Conservation (phyloP, 2,888 invertebrate genomes). For the Tetranychus piercei region DNA sequence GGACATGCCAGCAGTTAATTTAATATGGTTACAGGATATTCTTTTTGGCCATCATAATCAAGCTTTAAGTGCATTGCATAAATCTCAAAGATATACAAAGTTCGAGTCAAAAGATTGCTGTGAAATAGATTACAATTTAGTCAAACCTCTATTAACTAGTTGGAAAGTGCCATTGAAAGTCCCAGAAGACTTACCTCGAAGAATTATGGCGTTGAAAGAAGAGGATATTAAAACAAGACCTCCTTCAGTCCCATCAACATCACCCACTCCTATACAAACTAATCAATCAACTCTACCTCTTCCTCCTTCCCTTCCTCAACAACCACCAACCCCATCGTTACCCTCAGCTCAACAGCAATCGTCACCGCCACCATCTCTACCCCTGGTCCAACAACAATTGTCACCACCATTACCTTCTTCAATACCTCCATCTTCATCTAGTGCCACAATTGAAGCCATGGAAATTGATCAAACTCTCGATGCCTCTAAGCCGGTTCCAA, state of each 20-base stretch:
- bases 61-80: slow-evolving; percentile 31
- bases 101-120: slow-evolving; percentile 60
- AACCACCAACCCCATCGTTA: background rate
- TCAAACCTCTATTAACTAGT: slow-evolving; percentile 74
- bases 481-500: background rate
- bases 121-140: slow-evolving; percentile 62
- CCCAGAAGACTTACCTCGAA: background rate
- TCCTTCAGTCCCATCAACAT: background rate
- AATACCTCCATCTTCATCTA: background rate
- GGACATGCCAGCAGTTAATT: slow-evolving; percentile 75
- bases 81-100: slow-evolving; percentile 60
- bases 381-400: background rate
- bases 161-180: slow-evolving; percentile 77
- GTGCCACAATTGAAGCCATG: background rate
- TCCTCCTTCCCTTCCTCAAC: background rate
- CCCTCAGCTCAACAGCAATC: background rate
- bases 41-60: slow-evolving; percentile 65
- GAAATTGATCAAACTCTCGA: background rate
- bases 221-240: background rate
- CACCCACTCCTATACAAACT: background rate
- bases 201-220: background rate
- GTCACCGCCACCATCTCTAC: background rate
- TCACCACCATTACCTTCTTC: background rate
- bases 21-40: slow-evolving; percentile 79
- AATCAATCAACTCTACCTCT: background rate